Base-by-base conservation (phyloP, 2,888 invertebrate genomes). In the Coelinius sp. region DNA sequence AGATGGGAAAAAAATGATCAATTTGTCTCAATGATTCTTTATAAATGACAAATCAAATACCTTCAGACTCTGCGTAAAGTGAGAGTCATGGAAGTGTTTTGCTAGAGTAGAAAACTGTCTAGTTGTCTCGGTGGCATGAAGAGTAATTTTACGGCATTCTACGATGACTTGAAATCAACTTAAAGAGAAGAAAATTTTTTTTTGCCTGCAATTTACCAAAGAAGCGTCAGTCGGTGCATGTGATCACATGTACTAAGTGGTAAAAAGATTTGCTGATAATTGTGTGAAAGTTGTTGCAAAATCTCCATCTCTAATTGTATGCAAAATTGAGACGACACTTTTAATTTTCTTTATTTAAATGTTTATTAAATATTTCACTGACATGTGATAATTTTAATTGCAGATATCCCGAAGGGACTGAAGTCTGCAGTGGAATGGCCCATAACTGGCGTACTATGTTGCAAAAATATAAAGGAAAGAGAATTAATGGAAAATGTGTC, bases 121-220 rank as follows among this genome's bases (percentile, higher is more conserved):
- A n/a, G n/a, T 53, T 59, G 44, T 68, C 46, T 56, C 53, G 24
- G 41, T 44, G 70, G 65, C 72, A 65, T 76, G 75, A 72, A 74
- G 68, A 27, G 56, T 68, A 74, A 76, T 76, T 76, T 76, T 72
- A 74, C 76, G 73, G 72, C 65, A 25, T 41, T 27, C 69, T 70
- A 69, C 73, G 68, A 70, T 73, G 53, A 25, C 12, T 56, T 27
- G 27, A 56, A 56, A 14, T 12, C 56, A 2, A 27, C 17, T 56
- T 56, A 7, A 53, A 25, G 25, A 14, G 14, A 4, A 25, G 8
- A 56, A 56, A n/a, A 56, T 7, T 10, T n/a, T 8, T 56, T n/a
- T 14, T 59, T 31, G 10, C 17, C 35, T 59, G 27, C 27, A 12
- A 27, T 3, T 56, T 27, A 27, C 2, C 12, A 12, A 4, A 10